Evolutionary conservation across 2,888 invertebrate species (phyloP).

Genomic region (Nephrotoma appendiculata): DNA sequence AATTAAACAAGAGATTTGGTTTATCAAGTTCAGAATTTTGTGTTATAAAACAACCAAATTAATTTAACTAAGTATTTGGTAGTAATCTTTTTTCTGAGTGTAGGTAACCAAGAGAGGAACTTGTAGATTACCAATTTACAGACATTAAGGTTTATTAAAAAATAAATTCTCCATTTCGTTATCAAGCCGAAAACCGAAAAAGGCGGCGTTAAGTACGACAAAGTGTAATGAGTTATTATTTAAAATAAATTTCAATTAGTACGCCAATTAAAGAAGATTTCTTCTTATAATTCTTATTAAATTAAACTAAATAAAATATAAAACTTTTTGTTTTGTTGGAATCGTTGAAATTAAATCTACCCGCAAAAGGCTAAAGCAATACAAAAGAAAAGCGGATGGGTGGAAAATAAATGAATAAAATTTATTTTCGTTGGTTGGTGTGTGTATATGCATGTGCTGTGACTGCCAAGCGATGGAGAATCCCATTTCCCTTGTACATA

Average conservation of each 20-base stretch:
- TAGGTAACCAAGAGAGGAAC: too few relatives aligned
- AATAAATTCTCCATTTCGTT: too few relatives aligned
- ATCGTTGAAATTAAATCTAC: not conserved
- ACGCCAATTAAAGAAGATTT: not conserved
- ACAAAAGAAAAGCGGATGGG: not conserved
- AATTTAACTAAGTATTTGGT: too few relatives aligned
- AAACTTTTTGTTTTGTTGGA: not conserved
- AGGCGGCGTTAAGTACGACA: not conserved
- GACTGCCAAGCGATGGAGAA: not conserved
- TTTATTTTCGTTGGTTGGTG: not conserved
- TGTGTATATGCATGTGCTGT: not conserved
- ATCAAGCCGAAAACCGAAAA: too few relatives aligned
- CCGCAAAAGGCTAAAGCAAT: not conserved
- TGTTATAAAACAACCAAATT: too few relatives aligned
- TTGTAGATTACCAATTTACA: too few relatives aligned
- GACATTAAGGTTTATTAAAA: too few relatives aligned
- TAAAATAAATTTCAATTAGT: not conserved
- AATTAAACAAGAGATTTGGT: too few relatives aligned
- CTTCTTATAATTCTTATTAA: not conserved
- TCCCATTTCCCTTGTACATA: not conserved
- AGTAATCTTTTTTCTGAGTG: too few relatives aligned
- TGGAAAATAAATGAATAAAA: not conserved
- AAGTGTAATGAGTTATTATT: not conserved
- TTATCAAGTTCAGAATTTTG: too few relatives aligned
- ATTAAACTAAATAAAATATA: not conserved